Evolutionary conservation across 2,797 vertebrate genomes (phyloP).

Genomic region (Pelochelys cantorii): DNA sequence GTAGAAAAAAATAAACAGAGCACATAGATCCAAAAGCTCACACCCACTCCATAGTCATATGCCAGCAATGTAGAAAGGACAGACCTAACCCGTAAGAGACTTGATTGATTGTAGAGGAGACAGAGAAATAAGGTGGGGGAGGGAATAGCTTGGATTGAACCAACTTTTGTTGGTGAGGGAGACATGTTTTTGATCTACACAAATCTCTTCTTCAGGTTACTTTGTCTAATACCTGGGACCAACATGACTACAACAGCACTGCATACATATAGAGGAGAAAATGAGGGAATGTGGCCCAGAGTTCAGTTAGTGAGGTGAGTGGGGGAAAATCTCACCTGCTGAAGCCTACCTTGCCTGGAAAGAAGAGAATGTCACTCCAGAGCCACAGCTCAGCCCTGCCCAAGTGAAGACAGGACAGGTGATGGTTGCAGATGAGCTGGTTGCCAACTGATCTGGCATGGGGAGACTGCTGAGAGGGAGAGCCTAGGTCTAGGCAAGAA

Average conservation of each 20-base stretch:
- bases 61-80: not conserved
- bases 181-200: too few species aligned
- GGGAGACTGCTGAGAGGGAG: accelerated
- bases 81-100: not conserved
- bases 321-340: not conserved
- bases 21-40: not conserved
- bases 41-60: accelerated
- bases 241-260: too few species aligned
- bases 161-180: too few species aligned
- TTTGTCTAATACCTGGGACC: too few species aligned
- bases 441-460: not conserved
- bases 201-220: too few species aligned
- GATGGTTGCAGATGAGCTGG: not conserved
- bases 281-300: not conserved
- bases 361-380: not conserved
- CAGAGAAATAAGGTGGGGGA: not conserved
- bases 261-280: too few species aligned
- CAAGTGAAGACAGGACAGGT: not conserved
- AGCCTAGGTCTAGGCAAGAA: not conserved
- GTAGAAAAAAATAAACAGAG: not conserved
- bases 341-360: not conserved
- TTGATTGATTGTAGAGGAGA: not conserved
- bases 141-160: too few species aligned
- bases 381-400: not conserved
- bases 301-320: not conserved